Evolutionary conservation across 2,888 invertebrate genomes (phyloP).

Genomic region (Dryobotodes eremita): DNA sequence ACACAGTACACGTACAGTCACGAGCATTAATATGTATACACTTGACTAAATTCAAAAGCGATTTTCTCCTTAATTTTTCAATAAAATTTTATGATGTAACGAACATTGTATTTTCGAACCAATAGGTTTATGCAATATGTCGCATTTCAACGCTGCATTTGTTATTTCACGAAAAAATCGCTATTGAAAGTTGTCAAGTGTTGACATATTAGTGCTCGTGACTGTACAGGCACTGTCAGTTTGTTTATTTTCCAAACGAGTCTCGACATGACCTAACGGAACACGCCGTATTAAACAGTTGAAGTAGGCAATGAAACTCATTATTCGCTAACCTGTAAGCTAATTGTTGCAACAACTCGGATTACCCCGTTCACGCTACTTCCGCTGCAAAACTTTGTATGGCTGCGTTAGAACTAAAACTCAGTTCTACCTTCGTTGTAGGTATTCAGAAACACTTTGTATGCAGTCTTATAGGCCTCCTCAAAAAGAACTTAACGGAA

Average conservation of each 20-base stretch:
- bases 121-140: too few relatives aligned
- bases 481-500: too few relatives aligned
- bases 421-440: not conserved
- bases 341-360: conserved; percentile 57
- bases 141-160: too few relatives aligned
- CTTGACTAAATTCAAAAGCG: too few relatives aligned
- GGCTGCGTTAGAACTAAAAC: conserved; percentile 24
- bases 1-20: not conserved
- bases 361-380: conserved; percentile 63
- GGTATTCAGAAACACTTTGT: not conserved
- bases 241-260: not conserved
- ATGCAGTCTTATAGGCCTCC: not conserved
- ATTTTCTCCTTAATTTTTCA: too few relatives aligned
- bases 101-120: too few relatives aligned
- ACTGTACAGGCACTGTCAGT: not conserved
- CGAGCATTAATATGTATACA: too few relatives aligned
- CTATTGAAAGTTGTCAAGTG: too few relatives aligned
- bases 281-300: not conserved
- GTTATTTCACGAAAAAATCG: too few relatives aligned
- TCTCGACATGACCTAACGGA: not conserved
- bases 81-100: too few relatives aligned
- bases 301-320: conserved; percentile 54
- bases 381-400: conserved; percentile 65
- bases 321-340: conserved; percentile 53
- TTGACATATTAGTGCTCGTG: too few relatives aligned